phyloP scores from a whole-genome alignment of 2,888 invertebrate species.

The Geotrupes spiniger region DNA sequence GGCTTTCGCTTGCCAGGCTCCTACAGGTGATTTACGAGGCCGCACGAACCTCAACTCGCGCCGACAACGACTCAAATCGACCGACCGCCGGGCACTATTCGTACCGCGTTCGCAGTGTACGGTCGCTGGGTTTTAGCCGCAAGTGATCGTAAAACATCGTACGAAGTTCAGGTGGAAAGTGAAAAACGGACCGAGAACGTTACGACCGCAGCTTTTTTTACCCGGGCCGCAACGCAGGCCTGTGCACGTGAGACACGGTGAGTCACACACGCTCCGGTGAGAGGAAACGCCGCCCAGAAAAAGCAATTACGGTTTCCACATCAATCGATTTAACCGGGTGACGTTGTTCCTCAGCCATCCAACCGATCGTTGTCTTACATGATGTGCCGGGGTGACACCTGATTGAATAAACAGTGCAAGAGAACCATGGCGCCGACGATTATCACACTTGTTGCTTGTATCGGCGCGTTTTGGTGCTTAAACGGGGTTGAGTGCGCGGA shows the following conservation, averaged over 20 bases:
- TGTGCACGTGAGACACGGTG: no score
- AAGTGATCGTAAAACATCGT: not conserved
- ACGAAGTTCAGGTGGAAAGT: not conserved
- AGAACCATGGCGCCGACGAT: slow-evolving; percentile 13
- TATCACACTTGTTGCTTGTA: not conserved
- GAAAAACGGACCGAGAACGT: not conserved
- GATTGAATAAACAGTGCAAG: not conserved
- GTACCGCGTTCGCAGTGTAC: not conserved
- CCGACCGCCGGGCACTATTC: not conserved
- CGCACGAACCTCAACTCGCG: slow-evolving; percentile 2
- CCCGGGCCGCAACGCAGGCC: not conserved
- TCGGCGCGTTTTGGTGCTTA: not conserved
- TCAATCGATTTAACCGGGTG: no score
- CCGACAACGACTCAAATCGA: no score
- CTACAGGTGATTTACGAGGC: slow-evolving; percentile 2
- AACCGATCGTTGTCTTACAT: no score
- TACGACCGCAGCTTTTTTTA: not conserved
- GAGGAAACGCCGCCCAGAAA: no score
- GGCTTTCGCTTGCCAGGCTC: no score
- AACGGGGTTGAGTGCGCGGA: not conserved
- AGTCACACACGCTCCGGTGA: no score
- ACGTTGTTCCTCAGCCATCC: no score
- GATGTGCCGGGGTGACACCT: no score
- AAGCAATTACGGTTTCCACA: no score
- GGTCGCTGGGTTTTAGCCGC: not conserved